A percentile compares a stretch with the other conserved stretches of the same genome.
Evolutionary conservation across 2,113 vertebrate species (phyloP).

Genomic region (Phylloscopus trochilus): DNA sequence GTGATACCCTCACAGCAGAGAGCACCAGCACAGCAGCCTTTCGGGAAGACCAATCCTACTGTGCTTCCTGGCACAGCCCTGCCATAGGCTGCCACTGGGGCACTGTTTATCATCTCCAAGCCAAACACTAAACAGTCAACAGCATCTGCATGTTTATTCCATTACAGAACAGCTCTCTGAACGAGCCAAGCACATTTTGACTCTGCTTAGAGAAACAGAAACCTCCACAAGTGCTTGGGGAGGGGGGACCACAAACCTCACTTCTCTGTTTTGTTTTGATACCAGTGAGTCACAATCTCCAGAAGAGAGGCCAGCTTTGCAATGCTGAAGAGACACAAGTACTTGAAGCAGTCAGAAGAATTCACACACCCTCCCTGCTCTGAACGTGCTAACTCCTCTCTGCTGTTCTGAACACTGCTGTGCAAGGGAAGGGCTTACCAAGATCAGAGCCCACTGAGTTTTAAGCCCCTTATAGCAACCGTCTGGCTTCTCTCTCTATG

Average conservation of each 20-base stretch:
- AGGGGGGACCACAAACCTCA: not conserved
- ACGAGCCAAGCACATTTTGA: constrained; percentile 40
- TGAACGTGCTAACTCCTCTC: not conserved
- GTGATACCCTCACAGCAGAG: not conserved
- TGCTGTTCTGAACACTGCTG: not conserved
- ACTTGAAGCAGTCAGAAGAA: not conserved
- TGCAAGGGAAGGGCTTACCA: not conserved
- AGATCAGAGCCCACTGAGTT: not conserved
- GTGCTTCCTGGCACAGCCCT: constrained; percentile 12
- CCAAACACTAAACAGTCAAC: constrained; percentile 45
- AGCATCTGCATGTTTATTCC: constrained; percentile 57
- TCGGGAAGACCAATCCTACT: rapidly evolving
- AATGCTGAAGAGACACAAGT: not conserved
- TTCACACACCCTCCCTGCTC: not conserved
- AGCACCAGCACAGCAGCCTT: not conserved
- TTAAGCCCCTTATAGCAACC: not conserved
- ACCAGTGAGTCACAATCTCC: constrained; percentile 49
- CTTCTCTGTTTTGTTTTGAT: constrained; percentile 41
- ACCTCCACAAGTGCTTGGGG: not conserved
- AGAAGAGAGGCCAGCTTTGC: constrained; percentile 38
- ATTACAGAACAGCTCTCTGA: not conserved
- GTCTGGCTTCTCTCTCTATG: not conserved
- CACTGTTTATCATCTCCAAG: constrained; percentile 16
- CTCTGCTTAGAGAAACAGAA: constrained; percentile 39
- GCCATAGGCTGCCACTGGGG: not conserved